Conservation (phyloP, 2,797 vertebrate species). For the Sciaenops ocellatus region DNA sequence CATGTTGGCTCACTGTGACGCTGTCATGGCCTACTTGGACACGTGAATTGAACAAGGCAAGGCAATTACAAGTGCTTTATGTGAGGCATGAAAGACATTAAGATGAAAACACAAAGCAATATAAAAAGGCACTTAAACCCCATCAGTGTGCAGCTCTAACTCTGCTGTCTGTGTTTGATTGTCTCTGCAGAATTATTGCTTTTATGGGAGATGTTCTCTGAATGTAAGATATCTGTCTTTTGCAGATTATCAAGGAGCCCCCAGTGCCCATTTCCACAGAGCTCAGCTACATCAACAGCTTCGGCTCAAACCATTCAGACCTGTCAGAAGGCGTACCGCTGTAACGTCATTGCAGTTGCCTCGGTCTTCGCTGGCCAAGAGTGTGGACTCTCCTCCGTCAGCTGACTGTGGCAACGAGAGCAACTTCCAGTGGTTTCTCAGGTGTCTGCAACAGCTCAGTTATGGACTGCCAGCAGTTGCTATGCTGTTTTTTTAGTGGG, state of each 20-base stretch:
- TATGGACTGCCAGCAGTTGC: slow-evolving; percentile 1
- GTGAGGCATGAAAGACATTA: too few relatives aligned
- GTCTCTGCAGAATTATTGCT: neutral
- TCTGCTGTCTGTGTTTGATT: neutral
- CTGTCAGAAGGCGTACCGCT: slow-evolving; percentile 86
- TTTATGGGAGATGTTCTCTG: neutral
- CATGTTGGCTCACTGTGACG: neutral
- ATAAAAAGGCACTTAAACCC: too few relatives aligned
- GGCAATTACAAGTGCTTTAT: too few relatives aligned
- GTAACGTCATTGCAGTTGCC: slow-evolving; percentile 59
- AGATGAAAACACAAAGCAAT: too few relatives aligned
- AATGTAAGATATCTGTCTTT: slow-evolving; percentile 30
- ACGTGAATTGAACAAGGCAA: too few relatives aligned
- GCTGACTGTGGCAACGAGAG: slow-evolving; percentile 19
- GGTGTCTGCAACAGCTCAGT: slow-evolving; percentile 26
- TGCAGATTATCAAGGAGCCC: slow-evolving; percentile 77
- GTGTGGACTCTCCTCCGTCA: slow-evolving; percentile 23
- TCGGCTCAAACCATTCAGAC: slow-evolving; percentile 85
- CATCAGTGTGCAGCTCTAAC: too few relatives aligned
- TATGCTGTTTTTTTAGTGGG: slow-evolving; percentile 17
- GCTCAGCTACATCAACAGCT: slow-evolving; percentile 81
- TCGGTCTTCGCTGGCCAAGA: slow-evolving; percentile 17
- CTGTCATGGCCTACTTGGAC: too few relatives aligned
- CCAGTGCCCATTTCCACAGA: slow-evolving; percentile 67
- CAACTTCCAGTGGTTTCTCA: slow-evolving; percentile 32